Percentiles rank a stretch among this genome's conserved stretches.
These are phyloP conservation scores for Calypte anna DNA, from an alignment of 2,113 vertebrate genomes.

Conservation along the genomic window DNA sequence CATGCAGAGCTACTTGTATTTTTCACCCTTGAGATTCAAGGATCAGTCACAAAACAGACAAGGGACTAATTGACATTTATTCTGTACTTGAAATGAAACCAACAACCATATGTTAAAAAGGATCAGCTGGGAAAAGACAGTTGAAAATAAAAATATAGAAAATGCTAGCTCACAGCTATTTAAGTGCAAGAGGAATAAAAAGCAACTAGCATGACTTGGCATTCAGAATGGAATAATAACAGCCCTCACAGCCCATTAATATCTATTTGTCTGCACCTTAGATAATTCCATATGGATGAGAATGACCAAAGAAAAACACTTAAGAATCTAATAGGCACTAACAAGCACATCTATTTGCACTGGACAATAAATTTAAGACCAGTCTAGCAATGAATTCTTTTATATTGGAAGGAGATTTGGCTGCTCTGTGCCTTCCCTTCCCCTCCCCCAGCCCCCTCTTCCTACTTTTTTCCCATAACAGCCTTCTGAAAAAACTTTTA, in stretches of 20 bases:
- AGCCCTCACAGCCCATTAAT: not conserved
- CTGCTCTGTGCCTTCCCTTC: not conserved
- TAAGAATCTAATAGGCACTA: not conserved
- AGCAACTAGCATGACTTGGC: not conserved
- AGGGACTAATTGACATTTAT: slow-evolving; percentile 31
- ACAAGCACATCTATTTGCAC: not conserved
- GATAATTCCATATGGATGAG: not conserved
- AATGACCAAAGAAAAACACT: not conserved
- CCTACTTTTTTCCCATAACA: not conserved
- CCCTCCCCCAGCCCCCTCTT: not conserved
- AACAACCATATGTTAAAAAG: not conserved
- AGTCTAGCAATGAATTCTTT: not conserved
- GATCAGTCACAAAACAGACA: not conserved
- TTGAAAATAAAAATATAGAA: not conserved
- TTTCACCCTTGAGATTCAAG: not conserved
- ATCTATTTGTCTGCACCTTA: not conserved
- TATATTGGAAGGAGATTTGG: not conserved
- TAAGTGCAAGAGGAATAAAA: not conserved
- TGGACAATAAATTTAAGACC: not conserved
- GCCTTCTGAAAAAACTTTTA: not conserved
- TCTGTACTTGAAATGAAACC: slow-evolving; percentile 18
- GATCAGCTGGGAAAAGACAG: not conserved
- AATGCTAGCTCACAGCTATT: not conserved
- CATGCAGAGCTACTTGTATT: not conserved
- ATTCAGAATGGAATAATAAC: not conserved